phyloP scores from a whole-genome alignment of 2,888 invertebrate genomes.

The Patella ulyssiponensis region DNA sequence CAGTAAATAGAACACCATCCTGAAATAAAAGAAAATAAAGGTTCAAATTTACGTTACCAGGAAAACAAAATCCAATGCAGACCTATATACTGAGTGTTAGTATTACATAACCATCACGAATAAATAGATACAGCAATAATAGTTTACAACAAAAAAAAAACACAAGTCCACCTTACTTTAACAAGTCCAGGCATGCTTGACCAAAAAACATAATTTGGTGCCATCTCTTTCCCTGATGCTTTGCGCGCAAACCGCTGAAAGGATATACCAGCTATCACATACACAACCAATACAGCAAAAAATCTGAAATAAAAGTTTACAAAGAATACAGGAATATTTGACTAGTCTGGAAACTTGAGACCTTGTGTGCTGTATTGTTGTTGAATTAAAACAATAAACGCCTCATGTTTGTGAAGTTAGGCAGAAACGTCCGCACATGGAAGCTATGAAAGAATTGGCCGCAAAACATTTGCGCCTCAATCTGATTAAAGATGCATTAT shows the following conservation, averaged over 20 bases:
- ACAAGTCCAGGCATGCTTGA: slow-evolving; percentile 30
- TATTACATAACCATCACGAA: too few relatives aligned
- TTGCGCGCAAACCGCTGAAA: slow-evolving; percentile 26
- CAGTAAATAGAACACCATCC: slow-evolving; percentile 29
- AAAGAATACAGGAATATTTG: neutral
- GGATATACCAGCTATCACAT: slow-evolving; percentile 25
- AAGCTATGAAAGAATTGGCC: too few relatives aligned
- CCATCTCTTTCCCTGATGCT: slow-evolving; percentile 25
- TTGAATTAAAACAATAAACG: neutral
- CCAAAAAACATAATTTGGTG: slow-evolving; percentile 35
- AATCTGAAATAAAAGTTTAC: slow-evolving; percentile 20
- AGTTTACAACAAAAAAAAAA: neutral
- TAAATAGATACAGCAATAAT: too few relatives aligned
- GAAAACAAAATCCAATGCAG: neutral
- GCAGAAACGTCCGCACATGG: too few relatives aligned
- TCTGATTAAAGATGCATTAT: too few relatives aligned
- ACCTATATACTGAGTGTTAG: too few relatives aligned
- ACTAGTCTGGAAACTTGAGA: neutral
- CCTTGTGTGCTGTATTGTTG: neutral
- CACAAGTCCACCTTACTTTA: slow-evolving; percentile 19
- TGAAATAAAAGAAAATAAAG: slow-evolving; percentile 13
- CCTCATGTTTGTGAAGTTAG: neutral
- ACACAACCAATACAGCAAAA: slow-evolving; percentile 22
- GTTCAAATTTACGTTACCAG: neutral
- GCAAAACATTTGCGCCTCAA: too few relatives aligned